phyloP scores from a whole-genome alignment of 2,888 invertebrate species.

The Scaptomyza cyrtandrae region DNA sequence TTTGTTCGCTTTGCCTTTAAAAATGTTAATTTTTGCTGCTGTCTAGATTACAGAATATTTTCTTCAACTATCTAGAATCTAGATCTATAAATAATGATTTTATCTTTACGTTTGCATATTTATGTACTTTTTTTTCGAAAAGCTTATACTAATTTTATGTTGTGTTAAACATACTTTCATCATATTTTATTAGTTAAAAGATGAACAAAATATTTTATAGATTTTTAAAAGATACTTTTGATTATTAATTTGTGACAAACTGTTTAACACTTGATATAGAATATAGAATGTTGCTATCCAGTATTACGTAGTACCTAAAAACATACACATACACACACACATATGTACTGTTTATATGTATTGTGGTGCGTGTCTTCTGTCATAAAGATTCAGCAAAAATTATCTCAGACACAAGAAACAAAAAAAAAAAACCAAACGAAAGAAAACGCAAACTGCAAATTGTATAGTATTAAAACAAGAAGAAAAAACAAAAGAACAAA shows the following conservation, averaged over 20 bases:
- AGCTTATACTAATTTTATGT: not conserved
- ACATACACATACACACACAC: not conserved
- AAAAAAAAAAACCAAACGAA: conserved; percentile 15
- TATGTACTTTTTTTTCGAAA: not conserved
- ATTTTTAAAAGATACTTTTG: too few species aligned
- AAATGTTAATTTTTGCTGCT: conserved; percentile 49
- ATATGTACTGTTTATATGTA: not conserved
- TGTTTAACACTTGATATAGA: too few species aligned
- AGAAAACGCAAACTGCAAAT: conserved; percentile 65
- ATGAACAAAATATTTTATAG: too few species aligned
- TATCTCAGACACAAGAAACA: conserved; percentile 23
- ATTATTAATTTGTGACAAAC: too few species aligned
- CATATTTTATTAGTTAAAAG: too few species aligned
- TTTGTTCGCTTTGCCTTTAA: conserved; percentile 58
- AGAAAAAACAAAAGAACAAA: conserved; percentile 10
- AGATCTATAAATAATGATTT: not conserved
- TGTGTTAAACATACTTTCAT: not conserved
- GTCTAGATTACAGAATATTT: not conserved
- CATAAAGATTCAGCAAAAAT: conserved; percentile 41
- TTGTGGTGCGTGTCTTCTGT: conserved; percentile 64
- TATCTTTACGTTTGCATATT: not conserved
- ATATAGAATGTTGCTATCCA: conserved; percentile 19
- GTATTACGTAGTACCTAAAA: conserved; percentile 25
- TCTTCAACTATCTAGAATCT: not conserved
- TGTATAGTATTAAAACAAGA: conserved; percentile 64